Percentiles rank a stretch among this genome's conserved stretches.
These are phyloP conservation scores for Drosophila aff. DNA, from an alignment of 1,140 invertebrate genomes.

Conservation along the genomic window DNA sequence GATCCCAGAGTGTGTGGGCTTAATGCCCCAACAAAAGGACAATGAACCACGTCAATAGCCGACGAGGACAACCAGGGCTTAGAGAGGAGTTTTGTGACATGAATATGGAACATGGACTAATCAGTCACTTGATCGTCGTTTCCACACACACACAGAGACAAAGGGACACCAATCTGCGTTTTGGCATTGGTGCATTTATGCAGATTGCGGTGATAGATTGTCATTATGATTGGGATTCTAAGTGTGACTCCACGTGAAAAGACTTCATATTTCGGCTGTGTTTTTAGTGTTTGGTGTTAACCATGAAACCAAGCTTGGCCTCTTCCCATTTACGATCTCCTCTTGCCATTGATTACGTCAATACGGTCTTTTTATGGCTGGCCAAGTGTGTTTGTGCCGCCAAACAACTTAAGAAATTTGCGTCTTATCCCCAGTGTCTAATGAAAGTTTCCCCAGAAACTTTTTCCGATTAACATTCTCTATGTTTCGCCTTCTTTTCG, in stretches of 20 bases:
- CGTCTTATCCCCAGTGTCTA: slow-evolving; percentile 23
- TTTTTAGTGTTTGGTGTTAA: neutral
- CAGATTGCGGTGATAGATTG: slow-evolving; percentile 7
- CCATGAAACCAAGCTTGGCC: neutral
- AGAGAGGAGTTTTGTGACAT: neutral
- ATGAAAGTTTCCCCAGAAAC: slow-evolving; percentile 34
- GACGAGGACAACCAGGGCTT: neutral
- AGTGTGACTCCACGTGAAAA: neutral
- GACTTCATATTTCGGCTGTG: neutral
- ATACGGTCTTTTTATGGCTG: slow-evolving; percentile 11
- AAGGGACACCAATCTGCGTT: neutral
- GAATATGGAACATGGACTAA: neutral
- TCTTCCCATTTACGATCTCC: slow-evolving; percentile 26
- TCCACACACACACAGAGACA: neutral
- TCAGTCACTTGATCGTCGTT: slow-evolving; percentile 14
- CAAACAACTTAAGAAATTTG: slow-evolving; percentile 29
- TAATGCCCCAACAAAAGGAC: slow-evolving; percentile 38
- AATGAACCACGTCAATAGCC: slow-evolving; percentile 25
- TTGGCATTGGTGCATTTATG: slow-evolving; percentile 6
- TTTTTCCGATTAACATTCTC: slow-evolving; percentile 48
- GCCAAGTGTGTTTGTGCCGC: neutral
- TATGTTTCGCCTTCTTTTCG: slow-evolving; percentile 2
- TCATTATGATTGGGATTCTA: neutral
- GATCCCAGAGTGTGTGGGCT: neutral
- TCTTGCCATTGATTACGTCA: slow-evolving; percentile 32